Conservation (phyloP, 2,113 vertebrate genomes). For the Salvelinus sp. region DNA sequence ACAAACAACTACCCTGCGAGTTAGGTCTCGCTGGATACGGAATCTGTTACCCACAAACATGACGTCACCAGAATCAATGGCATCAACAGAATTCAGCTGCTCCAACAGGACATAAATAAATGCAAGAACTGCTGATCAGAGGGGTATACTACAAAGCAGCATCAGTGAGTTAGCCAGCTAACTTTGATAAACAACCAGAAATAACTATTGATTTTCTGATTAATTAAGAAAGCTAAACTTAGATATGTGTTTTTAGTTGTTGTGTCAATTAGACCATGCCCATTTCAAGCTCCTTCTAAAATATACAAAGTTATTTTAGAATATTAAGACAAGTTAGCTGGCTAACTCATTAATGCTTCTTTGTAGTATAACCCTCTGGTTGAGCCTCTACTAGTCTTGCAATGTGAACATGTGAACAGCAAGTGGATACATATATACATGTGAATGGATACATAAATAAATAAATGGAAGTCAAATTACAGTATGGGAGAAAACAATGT, state of each 20-base stretch:
- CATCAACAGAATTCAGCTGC: slow-evolving; percentile 14
- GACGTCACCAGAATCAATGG: slow-evolving; percentile 18
- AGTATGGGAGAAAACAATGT: background rate
- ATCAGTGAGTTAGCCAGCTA: no score
- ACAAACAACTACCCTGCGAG: slow-evolving; percentile 12
- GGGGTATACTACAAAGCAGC: no score
- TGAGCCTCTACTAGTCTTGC: background rate
- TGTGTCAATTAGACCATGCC: no score
- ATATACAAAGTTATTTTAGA: no score
- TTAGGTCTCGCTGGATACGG: no score
- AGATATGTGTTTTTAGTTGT: no score
- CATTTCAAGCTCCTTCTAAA: no score
- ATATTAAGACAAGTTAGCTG: no score
- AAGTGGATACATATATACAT: background rate
- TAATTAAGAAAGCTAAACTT: no score
- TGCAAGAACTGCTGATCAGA: background rate
- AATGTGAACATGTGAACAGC: slow-evolving; percentile 12
- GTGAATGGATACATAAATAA: slow-evolving; percentile 15
- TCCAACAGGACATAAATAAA: background rate
- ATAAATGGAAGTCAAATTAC: slow-evolving; percentile 17
- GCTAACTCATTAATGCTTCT: no score
- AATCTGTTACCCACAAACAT: background rate
- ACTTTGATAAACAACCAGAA: no score
- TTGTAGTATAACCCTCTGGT: background rate
- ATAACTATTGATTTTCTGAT: no score